Conservation (phyloP, 2,888 invertebrate genomes). For the Tachina lurida region DNA sequence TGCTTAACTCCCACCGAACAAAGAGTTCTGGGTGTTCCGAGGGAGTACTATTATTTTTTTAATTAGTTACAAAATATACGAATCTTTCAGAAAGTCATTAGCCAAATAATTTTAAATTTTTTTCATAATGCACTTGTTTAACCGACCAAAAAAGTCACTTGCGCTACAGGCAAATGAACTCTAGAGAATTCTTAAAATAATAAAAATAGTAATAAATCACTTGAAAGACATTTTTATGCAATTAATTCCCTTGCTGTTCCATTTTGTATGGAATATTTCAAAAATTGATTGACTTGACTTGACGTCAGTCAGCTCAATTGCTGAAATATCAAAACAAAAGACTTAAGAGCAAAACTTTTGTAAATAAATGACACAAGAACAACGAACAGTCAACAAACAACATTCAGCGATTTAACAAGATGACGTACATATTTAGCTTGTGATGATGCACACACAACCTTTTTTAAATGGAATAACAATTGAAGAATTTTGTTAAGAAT, state of each 20-base stretch:
- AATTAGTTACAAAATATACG: background rate
- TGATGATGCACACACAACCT: background rate
- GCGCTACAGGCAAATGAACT: background rate
- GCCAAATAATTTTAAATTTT: background rate
- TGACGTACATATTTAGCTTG: background rate
- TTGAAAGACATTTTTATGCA: slow-evolving; percentile 4
- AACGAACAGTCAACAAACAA: background rate
- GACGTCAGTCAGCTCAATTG: background rate
- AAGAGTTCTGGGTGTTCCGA: background rate
- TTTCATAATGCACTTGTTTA: background rate
- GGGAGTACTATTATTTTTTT: background rate
- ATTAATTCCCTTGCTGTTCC: slow-evolving; percentile 2
- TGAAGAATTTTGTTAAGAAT: background rate
- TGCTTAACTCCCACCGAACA: background rate
- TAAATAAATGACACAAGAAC: background rate
- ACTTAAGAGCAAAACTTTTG: slow-evolving; percentile 40
- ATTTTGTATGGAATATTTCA: slow-evolving; percentile 2
- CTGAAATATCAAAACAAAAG: slow-evolving; percentile 24
- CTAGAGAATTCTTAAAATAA: background rate
- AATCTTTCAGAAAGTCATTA: background rate
- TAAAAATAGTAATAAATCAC: background rate
- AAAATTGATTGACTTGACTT: background rate
- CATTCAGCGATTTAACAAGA: background rate
- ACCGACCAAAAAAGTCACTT: background rate
- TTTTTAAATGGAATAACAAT: background rate